These are phyloP conservation scores for Argyrosomus japonicus DNA, from an alignment of 2,113 vertebrate genomes.

Conservation along the genomic window DNA sequence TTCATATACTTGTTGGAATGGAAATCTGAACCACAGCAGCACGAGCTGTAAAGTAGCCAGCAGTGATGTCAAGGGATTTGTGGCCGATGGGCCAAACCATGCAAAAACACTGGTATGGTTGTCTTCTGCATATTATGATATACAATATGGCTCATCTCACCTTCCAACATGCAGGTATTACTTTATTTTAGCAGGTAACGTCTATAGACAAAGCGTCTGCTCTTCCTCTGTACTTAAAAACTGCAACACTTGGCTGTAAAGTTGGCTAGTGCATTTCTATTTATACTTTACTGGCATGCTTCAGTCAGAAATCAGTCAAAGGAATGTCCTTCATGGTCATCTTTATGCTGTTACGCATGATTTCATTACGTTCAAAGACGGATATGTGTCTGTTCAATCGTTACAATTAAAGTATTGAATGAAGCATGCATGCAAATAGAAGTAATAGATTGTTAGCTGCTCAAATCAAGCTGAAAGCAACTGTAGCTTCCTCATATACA, in stretches of 20 bases:
- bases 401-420: background rate
- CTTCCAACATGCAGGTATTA: background rate
- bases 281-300: background rate
- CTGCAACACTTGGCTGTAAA: background rate
- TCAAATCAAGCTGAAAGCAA: background rate
- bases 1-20: constrained; percentile 30
- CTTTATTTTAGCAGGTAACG: background rate
- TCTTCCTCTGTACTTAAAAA: background rate
- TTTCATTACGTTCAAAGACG: background rate
- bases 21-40: constrained; percentile 27
- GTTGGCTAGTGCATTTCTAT: background rate
- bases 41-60: background rate
- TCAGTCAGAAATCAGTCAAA: background rate
- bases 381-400: background rate
- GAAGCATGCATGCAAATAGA: background rate
- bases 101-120: background rate
- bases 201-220: background rate
- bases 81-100: background rate
- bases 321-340: background rate
- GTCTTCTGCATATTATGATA: background rate
- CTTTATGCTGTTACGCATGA: background rate
- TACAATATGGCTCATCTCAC: background rate
- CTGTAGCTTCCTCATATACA: background rate
- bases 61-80: background rate
- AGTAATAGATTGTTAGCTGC: background rate